These are phyloP conservation scores for Oreotrochilus melanogaster DNA, from an alignment of 2,113 vertebrate species.

Conservation along the genomic window DNA sequence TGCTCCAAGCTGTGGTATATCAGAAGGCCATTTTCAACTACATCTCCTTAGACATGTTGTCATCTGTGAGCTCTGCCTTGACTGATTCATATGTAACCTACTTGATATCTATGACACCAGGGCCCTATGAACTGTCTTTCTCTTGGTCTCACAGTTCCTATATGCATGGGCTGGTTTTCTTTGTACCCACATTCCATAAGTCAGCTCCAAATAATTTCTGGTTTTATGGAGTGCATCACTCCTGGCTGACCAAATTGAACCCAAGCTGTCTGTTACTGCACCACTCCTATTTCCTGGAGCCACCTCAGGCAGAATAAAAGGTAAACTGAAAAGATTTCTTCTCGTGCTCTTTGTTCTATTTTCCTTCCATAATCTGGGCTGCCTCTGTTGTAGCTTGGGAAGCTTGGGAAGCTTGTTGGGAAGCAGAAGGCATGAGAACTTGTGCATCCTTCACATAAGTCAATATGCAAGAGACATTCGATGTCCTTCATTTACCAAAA, in stretches of 20 bases:
- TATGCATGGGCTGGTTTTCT: background rate
- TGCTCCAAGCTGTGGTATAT: background rate
- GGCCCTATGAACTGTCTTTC: background rate
- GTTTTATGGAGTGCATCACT: background rate
- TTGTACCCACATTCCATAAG: background rate
- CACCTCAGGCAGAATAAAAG: background rate
- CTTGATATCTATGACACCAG: background rate
- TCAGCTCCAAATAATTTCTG: background rate
- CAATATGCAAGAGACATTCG: background rate
- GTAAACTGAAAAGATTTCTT: background rate
- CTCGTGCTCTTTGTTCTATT: background rate
- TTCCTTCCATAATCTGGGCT: background rate
- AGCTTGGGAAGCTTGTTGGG: background rate
- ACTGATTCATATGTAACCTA: background rate
- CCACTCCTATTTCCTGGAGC: background rate
- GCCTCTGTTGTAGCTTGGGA: background rate
- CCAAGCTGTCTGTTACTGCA: background rate
- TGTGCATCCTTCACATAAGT: background rate
- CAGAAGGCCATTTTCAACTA: background rate
- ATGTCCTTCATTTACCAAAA: background rate
- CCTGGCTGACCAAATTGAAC: background rate
- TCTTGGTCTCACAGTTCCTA: background rate
- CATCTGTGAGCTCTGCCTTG: background rate
- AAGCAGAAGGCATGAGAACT: background rate
- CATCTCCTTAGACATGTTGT: background rate